These are phyloP conservation scores for Blastobasis adustella DNA, from an alignment of 2,888 invertebrate genomes.

Conservation along the genomic window DNA sequence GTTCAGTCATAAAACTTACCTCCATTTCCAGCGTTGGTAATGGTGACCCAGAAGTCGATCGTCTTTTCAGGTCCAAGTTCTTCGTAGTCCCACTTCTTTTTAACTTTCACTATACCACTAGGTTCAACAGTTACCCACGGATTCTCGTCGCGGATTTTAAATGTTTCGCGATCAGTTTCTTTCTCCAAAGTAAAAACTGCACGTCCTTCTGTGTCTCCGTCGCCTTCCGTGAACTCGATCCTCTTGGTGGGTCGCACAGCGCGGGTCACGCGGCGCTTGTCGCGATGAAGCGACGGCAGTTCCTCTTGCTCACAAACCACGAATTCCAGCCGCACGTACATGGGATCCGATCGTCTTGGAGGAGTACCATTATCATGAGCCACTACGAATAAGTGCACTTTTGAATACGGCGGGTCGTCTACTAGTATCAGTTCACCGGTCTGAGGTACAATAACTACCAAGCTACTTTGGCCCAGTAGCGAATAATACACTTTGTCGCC, in stretches of 20 bases:
- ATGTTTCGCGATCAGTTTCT: conserved; percentile 93
- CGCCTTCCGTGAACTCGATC: conserved; percentile 92
- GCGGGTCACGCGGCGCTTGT: conserved; percentile 87
- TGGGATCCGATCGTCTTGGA: conserved; percentile 81
- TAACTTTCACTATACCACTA: conserved; percentile 93
- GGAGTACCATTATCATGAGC: conserved; percentile 89
- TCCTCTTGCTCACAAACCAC: conserved; percentile 74
- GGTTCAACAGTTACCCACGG: conserved; percentile 95
- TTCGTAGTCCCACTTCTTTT: conserved; percentile 98
- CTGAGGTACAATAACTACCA: conserved; percentile 93
- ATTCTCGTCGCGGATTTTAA: conserved; percentile 94
- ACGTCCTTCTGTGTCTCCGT: conserved; percentile 90
- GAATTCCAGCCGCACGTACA: conserved; percentile 86
- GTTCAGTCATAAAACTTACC: conserved; percentile 73
- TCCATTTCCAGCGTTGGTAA: conserved; percentile 91
- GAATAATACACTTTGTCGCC: conserved; percentile 94
- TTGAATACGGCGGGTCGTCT: conserved; percentile 82
- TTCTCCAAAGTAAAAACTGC: conserved; percentile 93
- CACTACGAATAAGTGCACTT: conserved; percentile 82
- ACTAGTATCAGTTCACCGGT: conserved; percentile 92
- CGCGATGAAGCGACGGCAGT: conserved; percentile 78
- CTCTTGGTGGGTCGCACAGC: conserved; percentile 96
- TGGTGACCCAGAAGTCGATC: conserved; percentile 96
- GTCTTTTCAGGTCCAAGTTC: conserved; percentile 95
- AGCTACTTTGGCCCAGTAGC: conserved; percentile 84